Evolutionary conservation across 2,113 vertebrate genomes (phyloP), one percentile per base, ranked within the genome.

Genomic region (Centropristis striata): DNA sequence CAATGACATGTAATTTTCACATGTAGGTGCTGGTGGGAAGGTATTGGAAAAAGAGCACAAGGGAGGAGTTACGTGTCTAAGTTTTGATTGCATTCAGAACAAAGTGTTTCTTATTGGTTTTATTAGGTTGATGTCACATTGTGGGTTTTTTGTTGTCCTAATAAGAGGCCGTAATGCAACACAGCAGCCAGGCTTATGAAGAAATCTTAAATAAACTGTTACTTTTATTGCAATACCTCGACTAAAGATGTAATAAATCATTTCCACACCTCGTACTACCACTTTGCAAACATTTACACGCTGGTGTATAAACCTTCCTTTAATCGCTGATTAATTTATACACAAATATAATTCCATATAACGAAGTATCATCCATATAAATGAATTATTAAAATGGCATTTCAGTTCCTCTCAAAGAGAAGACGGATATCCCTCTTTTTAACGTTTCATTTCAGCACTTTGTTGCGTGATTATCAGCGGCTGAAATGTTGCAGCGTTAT

Each of bases 1-100:
- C 86, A 90, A 81, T 69, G 89, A 79, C 82, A 81, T 78, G 84
- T 84, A 63, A 89, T 93, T 91, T 91, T 83, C 92, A 92, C 86
- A 60, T 80, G 68, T 68, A 67, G 77, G 49, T 75, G 57, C 46
- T 74, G 75, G 55, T 64, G 50, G 16, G 67, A 71, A 82, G 63
- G 78, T 85, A 85, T 81, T 88, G 80, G 72, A 78, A 70, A 84
- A 74, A 47, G 83, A 65, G 32, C 78, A 61, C 50, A 44, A 32
- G 25, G 66, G 54, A 60, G 69, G 76, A 67, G 68, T 61, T 14
- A 9, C 3, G 11, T 13, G 42, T 61, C 66, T n/a, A 57, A 51
- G 55, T 83, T 89, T 78, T 67, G 71, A 89, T 80, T 87, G 54
- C 78, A 84, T 86, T 84, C 55, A 75, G 60, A 46, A 75, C 71